These are phyloP conservation scores for Paedocypris micromegethes DNA, from an alignment of 2,797 vertebrate species.

Conservation along the genomic window DNA sequence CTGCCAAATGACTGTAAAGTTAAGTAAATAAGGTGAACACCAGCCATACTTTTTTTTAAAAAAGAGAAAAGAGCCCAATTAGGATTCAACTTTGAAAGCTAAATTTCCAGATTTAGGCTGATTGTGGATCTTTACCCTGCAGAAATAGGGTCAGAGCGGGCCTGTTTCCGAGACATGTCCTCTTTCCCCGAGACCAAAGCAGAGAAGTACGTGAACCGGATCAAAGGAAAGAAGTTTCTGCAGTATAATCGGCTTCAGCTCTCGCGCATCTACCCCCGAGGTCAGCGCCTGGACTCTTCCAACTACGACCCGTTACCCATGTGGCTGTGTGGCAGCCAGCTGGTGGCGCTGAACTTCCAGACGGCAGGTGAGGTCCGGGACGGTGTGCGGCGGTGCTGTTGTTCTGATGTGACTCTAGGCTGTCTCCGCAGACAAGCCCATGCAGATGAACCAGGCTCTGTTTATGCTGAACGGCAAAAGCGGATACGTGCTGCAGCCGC, in stretches of 20 bases:
- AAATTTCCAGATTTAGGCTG: neutral
- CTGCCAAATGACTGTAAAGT: no score
- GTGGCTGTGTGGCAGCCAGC: conserved; percentile 98
- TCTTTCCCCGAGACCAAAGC: conserved; percentile 98
- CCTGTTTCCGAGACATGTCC: conserved; percentile 97
- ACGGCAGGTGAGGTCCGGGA: conserved; percentile 78
- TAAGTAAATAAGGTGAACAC: no score
- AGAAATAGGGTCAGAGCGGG: conserved; percentile 95
- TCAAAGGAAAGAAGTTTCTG: conserved; percentile 95
- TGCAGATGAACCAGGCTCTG: conserved; percentile 99
- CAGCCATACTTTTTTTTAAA: no score
- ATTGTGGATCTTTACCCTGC: conserved; percentile 7
- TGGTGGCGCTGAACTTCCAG: conserved; percentile 98
- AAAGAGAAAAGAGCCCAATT: neutral
- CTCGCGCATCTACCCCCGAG: conserved; percentile 95
- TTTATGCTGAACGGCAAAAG: conserved; percentile 89
- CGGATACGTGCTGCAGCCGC: conserved; percentile 88
- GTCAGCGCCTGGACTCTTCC: conserved; percentile 95
- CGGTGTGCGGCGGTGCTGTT: neutral
- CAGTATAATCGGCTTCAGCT: conserved; percentile 97
- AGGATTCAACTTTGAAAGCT: neutral
- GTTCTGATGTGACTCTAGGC: neutral
- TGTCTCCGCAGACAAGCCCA: conserved; percentile 84
- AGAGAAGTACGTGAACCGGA: conserved; percentile 92
- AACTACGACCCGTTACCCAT: conserved; percentile 97